phyloP scores from a whole-genome alignment of 2,113 vertebrate species.

The Silurus glanis region DNA sequence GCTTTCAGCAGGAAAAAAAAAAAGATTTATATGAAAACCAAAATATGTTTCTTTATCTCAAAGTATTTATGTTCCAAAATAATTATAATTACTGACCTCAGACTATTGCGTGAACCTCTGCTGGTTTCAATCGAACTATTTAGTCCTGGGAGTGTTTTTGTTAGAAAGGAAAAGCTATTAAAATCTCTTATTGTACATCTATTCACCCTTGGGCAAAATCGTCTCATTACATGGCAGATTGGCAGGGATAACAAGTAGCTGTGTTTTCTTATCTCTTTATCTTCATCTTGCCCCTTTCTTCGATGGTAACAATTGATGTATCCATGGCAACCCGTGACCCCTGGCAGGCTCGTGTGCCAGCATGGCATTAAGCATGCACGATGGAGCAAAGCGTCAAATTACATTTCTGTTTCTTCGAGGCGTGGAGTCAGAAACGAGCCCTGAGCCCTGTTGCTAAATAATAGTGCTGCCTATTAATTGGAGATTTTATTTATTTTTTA shows the following conservation, averaged over 20 bases:
- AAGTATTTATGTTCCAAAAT: slow-evolving; percentile 45
- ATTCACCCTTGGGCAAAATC: slow-evolving; percentile 59
- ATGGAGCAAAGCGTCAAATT: slow-evolving; percentile 28
- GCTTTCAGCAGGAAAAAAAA: background rate
- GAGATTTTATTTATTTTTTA: slow-evolving; percentile 3
- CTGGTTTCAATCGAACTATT: slow-evolving; percentile 53
- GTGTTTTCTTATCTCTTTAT: slow-evolving; percentile 45
- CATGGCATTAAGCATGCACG: slow-evolving; percentile 45
- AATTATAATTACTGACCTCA: slow-evolving; percentile 60
- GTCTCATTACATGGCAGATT: slow-evolving; percentile 60
- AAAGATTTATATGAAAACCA: background rate
- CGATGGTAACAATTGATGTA: slow-evolving; percentile 54
- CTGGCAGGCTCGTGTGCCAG: slow-evolving; percentile 41
- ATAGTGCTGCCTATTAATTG: slow-evolving; percentile 17
- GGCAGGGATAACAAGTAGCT: slow-evolving; percentile 59
- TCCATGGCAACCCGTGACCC: slow-evolving; percentile 57
- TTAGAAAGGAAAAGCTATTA: slow-evolving; percentile 60
- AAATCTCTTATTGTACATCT: slow-evolving; percentile 60
- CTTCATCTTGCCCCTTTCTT: slow-evolving; percentile 38
- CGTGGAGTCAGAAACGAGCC: slow-evolving; percentile 22
- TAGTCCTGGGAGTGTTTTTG: slow-evolving; percentile 55
- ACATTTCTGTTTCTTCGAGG: slow-evolving; percentile 32
- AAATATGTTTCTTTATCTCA: background rate
- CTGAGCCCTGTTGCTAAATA: slow-evolving; percentile 15
- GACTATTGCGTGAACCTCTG: slow-evolving; percentile 51